Evolutionary conservation across 2,113 vertebrate species (phyloP).

Genomic region (Manacus vitellinus): DNA sequence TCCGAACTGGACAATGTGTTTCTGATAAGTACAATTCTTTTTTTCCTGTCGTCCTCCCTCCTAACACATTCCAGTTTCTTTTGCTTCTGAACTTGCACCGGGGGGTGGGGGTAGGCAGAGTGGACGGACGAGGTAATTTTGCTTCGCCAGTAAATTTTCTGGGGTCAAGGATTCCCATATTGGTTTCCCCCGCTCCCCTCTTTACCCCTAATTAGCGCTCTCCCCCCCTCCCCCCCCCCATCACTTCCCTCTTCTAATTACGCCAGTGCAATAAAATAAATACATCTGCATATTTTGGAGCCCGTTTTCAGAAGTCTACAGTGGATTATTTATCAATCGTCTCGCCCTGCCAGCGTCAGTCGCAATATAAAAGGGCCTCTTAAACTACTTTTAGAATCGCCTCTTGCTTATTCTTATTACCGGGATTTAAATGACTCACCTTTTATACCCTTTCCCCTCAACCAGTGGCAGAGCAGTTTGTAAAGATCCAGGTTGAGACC

Average conservation of each 20-base stretch:
- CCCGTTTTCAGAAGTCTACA: neutral
- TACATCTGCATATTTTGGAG: conserved; percentile 1
- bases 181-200: neutral
- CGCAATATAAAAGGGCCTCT: conserved; percentile 10
- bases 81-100: conserved; percentile 64
- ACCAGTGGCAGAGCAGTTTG: conserved; percentile 26
- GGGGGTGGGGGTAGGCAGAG: neutral
- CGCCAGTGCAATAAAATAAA: conserved; percentile 29
- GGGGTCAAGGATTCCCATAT: neutral
- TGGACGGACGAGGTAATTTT: conserved; percentile 38
- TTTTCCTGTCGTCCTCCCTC: conserved; percentile 17
- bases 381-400: neutral
- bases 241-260: neutral
- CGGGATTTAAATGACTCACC: conserved; percentile 59
- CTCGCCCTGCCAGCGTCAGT: neutral
- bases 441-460: conserved; percentile 24
- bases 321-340: neutral
- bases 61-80: conserved; percentile 73
- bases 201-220: neutral
- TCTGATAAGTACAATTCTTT: conserved; percentile 67
- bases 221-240: neutral
- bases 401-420: neutral
- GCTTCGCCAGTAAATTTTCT: neutral
- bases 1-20: conserved; percentile 69
- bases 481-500: conserved; percentile 55